Percentiles rank a stretch among this genome's conserved stretches.
Evolutionary conservation across 2,797 vertebrate species (phyloP).

Genomic region (Scomberomorus guttatus): DNA sequence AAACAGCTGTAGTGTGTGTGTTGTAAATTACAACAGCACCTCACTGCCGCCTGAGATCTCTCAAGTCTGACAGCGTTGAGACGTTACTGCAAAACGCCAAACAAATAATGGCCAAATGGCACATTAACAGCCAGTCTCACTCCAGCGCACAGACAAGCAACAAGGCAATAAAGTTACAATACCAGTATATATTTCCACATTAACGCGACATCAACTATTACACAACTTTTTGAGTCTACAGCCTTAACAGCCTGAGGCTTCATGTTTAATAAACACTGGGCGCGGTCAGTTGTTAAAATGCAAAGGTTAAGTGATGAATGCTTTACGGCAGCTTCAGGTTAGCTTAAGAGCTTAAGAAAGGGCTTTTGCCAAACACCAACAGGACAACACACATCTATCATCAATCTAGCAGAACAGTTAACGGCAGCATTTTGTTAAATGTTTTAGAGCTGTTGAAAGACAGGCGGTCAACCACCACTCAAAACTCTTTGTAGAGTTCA

Average conservation of each 20-base stretch:
- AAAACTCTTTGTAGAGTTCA: too few species aligned
- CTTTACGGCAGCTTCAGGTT: conserved; percentile 4
- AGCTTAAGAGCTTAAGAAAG: not conserved
- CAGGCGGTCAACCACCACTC: too few species aligned
- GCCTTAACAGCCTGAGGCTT: not conserved
- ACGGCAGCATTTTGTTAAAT: not conserved
- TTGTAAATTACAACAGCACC: not conserved
- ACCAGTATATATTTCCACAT: not conserved
- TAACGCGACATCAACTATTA: conserved; percentile 1
- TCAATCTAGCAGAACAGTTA: not conserved
- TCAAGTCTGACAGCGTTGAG: not conserved
- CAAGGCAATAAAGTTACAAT: not conserved
- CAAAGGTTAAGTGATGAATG: not conserved
- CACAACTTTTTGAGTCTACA: conserved; percentile 8
- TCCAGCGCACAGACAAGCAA: not conserved
- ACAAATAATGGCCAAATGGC: not conserved
- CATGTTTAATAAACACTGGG: conserved; percentile 1
- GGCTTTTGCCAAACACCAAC: not conserved
- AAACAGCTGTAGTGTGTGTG: not conserved
- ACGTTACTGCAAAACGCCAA: not conserved
- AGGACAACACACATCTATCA: not conserved
- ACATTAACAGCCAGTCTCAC: not conserved
- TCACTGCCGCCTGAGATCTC: too few species aligned
- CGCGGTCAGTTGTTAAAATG: conserved; percentile 13
- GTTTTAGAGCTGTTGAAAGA: not conserved